Percentiles rank a stretch among this genome's conserved stretches.
phyloP scores from a whole-genome alignment of 2,113 vertebrate species.

The Galemys pyrenaicus region DNA sequence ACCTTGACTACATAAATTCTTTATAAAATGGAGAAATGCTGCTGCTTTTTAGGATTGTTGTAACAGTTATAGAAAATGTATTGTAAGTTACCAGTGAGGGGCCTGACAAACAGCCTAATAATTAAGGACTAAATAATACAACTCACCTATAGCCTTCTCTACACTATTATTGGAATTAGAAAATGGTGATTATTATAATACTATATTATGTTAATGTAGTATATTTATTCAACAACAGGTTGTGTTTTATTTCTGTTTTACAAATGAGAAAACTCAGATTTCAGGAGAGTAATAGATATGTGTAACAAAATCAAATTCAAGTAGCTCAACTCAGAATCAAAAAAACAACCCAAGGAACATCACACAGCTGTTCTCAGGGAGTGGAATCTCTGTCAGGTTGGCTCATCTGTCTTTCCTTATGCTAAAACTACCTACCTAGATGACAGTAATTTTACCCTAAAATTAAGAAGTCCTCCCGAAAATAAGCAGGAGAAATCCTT shows the following conservation, averaged over 20 bases:
- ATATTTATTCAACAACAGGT: background rate
- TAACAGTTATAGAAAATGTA: background rate
- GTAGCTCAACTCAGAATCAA: background rate
- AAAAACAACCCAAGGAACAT: background rate
- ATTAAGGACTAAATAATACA: background rate
- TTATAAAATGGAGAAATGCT: background rate
- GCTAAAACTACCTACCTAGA: background rate
- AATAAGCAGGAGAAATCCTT: background rate
- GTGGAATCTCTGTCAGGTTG: background rate
- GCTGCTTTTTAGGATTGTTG: background rate
- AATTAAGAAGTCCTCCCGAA: background rate
- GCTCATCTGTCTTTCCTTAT: background rate
- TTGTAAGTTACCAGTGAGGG: background rate
- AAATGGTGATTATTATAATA: background rate
- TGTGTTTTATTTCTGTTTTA: background rate
- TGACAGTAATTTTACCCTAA: slow-evolving; percentile 12
- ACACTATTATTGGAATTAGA: background rate
- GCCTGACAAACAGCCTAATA: background rate
- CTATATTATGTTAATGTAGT: background rate
- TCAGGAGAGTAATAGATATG: background rate
- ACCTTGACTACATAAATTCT: background rate
- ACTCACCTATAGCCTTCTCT: background rate
- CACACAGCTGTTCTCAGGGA: background rate
- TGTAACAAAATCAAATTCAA: background rate
- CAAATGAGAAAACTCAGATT: background rate